Conservation (phyloP, 2,113 vertebrate species). For the Carassius auratus region DNA sequence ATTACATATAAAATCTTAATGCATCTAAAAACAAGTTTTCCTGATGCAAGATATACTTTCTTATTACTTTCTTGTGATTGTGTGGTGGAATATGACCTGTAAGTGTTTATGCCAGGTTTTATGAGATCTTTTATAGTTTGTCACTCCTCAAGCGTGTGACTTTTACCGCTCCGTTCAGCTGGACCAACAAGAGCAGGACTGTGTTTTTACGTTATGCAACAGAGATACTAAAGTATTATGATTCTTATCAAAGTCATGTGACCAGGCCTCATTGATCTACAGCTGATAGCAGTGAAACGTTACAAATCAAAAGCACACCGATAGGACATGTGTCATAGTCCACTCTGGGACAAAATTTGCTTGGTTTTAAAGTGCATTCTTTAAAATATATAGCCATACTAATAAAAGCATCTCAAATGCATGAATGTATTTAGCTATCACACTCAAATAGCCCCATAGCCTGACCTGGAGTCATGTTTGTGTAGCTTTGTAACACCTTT, state of each 20-base stretch:
- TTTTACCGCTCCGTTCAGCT: background rate
- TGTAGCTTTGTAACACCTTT: background rate
- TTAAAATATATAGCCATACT: background rate
- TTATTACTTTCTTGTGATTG: background rate
- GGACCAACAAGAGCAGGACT: background rate
- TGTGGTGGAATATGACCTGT: background rate
- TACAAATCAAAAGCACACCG: background rate
- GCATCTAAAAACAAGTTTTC: background rate
- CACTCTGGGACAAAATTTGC: no score
- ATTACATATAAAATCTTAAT: background rate
- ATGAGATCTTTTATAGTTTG: background rate
- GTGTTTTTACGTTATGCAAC: background rate
- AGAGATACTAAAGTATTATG: background rate
- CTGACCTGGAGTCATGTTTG: background rate
- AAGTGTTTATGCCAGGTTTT: background rate
- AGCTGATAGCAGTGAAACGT: background rate
- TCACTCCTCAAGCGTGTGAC: slow-evolving; percentile 12
- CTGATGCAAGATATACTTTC: background rate
- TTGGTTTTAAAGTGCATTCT: background rate
- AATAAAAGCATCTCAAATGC: background rate
- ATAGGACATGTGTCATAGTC: no score
- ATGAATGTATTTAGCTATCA: background rate
- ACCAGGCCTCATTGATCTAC: background rate
- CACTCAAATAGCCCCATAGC: background rate
- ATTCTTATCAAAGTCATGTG: background rate